Conservation (phyloP, 1,140 invertebrate genomes). For the Drosophila ambigua region DNA sequence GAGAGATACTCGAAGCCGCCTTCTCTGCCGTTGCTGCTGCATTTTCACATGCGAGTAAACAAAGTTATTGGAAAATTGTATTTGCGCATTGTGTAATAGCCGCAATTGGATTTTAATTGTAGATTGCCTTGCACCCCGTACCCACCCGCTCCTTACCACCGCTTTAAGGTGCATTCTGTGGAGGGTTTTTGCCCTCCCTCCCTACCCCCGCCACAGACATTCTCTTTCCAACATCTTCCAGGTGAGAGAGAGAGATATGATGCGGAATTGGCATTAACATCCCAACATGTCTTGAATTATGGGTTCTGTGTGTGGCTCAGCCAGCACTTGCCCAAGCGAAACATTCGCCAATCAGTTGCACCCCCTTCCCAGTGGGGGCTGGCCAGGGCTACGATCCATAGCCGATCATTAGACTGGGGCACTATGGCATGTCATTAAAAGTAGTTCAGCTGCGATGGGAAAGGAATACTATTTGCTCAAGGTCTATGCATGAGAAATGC, state of each 20-base stretch:
- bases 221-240: constrained; percentile 12
- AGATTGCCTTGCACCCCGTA: constrained; percentile 26
- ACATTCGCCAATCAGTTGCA: background rate
- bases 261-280: constrained; percentile 1
- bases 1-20: too few relatives aligned
- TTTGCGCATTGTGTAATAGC: constrained; percentile 67
- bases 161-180: too few relatives aligned
- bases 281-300: constrained; percentile 14
- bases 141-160: background rate
- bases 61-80: constrained; percentile 68
- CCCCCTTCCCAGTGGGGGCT: background rate
- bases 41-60: constrained; percentile 70
- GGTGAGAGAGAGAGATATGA: constrained; percentile 6
- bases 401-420: constrained; percentile 10
- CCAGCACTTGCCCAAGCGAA: constrained; percentile 14
- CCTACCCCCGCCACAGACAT: background rate
- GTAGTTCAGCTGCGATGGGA: constrained; percentile 10
- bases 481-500: too few relatives aligned
- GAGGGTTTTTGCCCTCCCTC: too few relatives aligned
- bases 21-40: constrained; percentile 14
- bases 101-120: constrained; percentile 72
- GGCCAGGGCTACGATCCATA: background rate
- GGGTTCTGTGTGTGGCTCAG: too few relatives aligned
- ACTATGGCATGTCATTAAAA: constrained; percentile 27
- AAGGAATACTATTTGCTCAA: too few relatives aligned